Evolutionary conservation across 2,888 invertebrate species (phyloP).

Genomic region (Erpobdella octoculata): DNA sequence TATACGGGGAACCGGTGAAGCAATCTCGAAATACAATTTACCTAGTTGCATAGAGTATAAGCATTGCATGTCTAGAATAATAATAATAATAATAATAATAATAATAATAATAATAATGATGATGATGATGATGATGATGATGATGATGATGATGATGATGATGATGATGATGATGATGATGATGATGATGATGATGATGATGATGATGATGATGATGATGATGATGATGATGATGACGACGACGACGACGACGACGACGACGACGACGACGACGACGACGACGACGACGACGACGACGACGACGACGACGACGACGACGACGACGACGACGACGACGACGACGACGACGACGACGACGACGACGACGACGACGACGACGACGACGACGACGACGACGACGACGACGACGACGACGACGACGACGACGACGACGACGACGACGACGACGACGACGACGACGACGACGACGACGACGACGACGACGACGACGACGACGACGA

Average conservation of each 20-base stretch:
- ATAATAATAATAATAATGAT: slow-evolving; percentile 4
- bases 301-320: background rate
- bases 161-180: background rate
- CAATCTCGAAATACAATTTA: too few relatives aligned
- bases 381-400: too few relatives aligned
- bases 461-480: background rate
- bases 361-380: background rate
- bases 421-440: background rate
- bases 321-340: background rate
- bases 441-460: background rate
- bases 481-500: background rate
- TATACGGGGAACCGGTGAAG: too few relatives aligned
- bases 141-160: background rate
- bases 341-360: background rate
- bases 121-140: background rate
- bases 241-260: background rate
- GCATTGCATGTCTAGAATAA: too few relatives aligned
- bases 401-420: background rate
- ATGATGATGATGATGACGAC: background rate
- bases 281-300: background rate
- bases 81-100: slow-evolving; percentile 21
- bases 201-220: too few relatives aligned
- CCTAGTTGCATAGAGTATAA: too few relatives aligned
- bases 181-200: background rate
- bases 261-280: background rate